Evolutionary conservation across 1,140 invertebrate genomes (phyloP), one percentile per base, ranked within the genome.

Genomic region (Aphaenogaster rudis): DNA sequence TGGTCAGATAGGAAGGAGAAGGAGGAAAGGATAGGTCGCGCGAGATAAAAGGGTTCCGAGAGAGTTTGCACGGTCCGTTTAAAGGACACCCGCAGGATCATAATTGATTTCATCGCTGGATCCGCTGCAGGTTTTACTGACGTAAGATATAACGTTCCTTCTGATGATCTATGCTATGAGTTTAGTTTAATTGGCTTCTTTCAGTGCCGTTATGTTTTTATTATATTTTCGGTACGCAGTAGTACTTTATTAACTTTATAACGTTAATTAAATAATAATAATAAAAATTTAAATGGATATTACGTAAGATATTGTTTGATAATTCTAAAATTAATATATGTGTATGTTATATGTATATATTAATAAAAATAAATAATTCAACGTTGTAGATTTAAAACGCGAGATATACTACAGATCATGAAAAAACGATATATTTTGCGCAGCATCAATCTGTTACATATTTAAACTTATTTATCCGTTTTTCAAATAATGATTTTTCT

Each of bases 21-120:
- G 8, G 13, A 42, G 48, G 13, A 57, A 42, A 54, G 54, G 36
- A 42, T 57, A 59, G 7, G 36, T 64, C 48, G 57, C n/a, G 45
- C 11, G 48, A 67, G 39, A 72, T 21, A 67, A 76, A 66, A 63
- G 54, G 28, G 50, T 9, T 54, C 4, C 28, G 63, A 59, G 78
- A 88, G 72, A 74, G 39, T 78, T 67, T 33, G 21, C 76, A 84
- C 17, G 11, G 54, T 48, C 48, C 39, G 36, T 78, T 88, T 81
- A 81, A 66, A 48, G 39, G 33, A 87, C 67, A 71, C 0, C 0
- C 21, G 21, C n/a, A 81, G 67, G 17, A 61, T 61, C 13, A 11
- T 69, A 45, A 4, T 50, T 57, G 4, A 33, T 21, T 36, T 3
- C 21, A 15, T 63, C 15, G 15, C 15, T n/a, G n/a, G 15, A 45